Conservation (phyloP, 2,113 vertebrate genomes). For the Ageneiosus marmoratus region DNA sequence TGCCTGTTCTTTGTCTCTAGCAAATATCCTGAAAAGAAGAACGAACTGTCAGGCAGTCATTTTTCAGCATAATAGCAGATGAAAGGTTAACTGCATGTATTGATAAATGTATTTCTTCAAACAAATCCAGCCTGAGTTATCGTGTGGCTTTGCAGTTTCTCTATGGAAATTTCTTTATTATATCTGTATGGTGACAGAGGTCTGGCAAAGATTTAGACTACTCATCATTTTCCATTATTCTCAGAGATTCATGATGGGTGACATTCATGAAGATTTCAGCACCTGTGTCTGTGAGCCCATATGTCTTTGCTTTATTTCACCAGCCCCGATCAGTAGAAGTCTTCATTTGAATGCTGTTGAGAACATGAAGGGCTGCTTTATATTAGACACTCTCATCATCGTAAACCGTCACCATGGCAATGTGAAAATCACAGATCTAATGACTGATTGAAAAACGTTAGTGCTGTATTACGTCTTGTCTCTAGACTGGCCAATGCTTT, state of each 20-base stretch:
- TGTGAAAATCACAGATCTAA: constrained; percentile 11
- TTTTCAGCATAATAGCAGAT: constrained; percentile 15
- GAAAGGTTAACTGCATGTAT: background rate
- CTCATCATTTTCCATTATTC: constrained; percentile 23
- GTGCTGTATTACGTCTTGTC: background rate
- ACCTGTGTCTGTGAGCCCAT: constrained; percentile 1
- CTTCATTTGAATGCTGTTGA: background rate
- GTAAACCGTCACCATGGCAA: constrained; percentile 11
- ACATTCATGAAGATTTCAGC: constrained; percentile 24
- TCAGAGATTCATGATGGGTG: constrained; percentile 19
- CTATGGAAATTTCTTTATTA: constrained; percentile 23
- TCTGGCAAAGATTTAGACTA: constrained; percentile 1
- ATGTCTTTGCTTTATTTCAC: constrained; percentile 11
- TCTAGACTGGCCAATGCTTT: background rate
- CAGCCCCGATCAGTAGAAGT: background rate
- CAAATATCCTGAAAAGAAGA: background rate
- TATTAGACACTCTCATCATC: constrained; percentile 20
- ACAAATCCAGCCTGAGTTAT: constrained; percentile 8
- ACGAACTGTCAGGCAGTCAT: background rate
- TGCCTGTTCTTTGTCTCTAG: background rate
- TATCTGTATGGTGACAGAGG: background rate
- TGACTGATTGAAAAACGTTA: constrained; percentile 16
- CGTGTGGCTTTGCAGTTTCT: constrained; percentile 1
- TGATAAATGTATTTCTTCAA: constrained; percentile 27
- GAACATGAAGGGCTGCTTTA: constrained; percentile 17